Conservation (phyloP, 2,113 vertebrate genomes). For the Mus pahari region DNA sequence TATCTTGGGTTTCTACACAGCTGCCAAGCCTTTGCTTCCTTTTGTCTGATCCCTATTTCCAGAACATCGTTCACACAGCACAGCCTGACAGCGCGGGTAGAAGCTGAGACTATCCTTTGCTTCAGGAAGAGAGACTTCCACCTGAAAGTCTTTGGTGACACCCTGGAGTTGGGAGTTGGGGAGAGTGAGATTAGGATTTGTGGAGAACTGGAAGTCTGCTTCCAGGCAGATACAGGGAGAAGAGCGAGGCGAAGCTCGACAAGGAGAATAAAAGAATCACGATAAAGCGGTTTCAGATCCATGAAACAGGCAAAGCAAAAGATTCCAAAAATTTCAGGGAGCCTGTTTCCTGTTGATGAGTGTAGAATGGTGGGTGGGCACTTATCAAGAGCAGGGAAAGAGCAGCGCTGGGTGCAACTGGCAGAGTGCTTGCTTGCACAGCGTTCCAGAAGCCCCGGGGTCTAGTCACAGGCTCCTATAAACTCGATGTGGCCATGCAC, state of each 20-base stretch:
- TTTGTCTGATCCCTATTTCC: not conserved
- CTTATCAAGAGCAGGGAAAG: not conserved
- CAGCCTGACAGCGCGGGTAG: not conserved
- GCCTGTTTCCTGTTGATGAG: not conserved
- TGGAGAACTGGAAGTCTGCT: not conserved
- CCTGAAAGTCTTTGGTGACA: not conserved
- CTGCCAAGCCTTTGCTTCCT: not conserved
- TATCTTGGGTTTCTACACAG: constrained; percentile 1
- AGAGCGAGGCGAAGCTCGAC: not conserved
- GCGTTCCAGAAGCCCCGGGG: no score
- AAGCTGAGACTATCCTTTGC: not conserved
- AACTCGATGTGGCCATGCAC: no score
- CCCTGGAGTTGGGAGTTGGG: not conserved
- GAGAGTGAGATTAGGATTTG: not conserved
- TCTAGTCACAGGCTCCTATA: not conserved
- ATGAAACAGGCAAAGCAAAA: not conserved
- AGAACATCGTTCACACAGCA: not conserved
- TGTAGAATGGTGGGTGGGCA: not conserved
- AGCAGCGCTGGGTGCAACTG: accelerated
- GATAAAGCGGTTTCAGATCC: not conserved
- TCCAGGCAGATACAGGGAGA: not conserved
- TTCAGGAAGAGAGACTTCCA: not conserved
- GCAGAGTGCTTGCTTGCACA: not conserved
- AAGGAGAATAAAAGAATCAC: not conserved
- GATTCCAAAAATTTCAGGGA: not conserved